Evolutionary conservation across 2,888 invertebrate species (phyloP).

Genomic region (Cinara cedri): DNA sequence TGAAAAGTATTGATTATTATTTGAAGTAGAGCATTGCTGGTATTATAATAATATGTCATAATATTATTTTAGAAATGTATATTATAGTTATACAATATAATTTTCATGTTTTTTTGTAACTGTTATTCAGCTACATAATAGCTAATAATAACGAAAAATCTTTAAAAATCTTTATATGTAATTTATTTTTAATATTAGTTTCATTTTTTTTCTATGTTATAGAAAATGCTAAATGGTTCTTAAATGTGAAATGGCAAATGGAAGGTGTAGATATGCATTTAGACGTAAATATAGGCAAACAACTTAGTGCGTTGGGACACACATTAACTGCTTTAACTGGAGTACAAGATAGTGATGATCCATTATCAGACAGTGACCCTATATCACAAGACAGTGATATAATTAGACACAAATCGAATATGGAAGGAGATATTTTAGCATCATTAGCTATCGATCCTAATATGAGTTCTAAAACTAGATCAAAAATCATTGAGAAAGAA

Average conservation of each 20-base stretch:
- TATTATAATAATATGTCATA: too few species aligned
- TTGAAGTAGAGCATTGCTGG: too few species aligned
- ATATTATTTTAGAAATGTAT: too few species aligned
- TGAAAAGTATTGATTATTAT: too few species aligned
- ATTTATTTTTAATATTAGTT: too few species aligned
- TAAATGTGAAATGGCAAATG: conserved; percentile 99
- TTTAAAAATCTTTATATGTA: too few species aligned
- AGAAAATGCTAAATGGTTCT: conserved; percentile 97
- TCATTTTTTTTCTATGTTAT: conserved; percentile 58
- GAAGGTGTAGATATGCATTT: conserved; percentile 97
- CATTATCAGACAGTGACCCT: conserved; percentile 54
- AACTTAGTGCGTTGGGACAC: conserved; percentile 90
- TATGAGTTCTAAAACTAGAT: conserved; percentile 81
- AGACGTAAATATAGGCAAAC: conserved; percentile 95
- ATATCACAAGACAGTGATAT: conserved; percentile 71
- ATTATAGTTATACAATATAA: too few species aligned
- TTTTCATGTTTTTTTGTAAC: too few species aligned
- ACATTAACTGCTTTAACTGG: conserved; percentile 95
- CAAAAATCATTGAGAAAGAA: conserved; percentile 92
- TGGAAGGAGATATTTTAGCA: conserved; percentile 75
- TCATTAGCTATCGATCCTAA: conserved; percentile 82
- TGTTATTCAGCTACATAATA: too few species aligned
- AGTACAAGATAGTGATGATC: conserved; percentile 78
- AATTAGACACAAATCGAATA: conserved; percentile 70
- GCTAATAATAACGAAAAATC: too few species aligned